phyloP scores from a whole-genome alignment of 2,888 invertebrate genomes.

The Athripsodes cinereus region DNA sequence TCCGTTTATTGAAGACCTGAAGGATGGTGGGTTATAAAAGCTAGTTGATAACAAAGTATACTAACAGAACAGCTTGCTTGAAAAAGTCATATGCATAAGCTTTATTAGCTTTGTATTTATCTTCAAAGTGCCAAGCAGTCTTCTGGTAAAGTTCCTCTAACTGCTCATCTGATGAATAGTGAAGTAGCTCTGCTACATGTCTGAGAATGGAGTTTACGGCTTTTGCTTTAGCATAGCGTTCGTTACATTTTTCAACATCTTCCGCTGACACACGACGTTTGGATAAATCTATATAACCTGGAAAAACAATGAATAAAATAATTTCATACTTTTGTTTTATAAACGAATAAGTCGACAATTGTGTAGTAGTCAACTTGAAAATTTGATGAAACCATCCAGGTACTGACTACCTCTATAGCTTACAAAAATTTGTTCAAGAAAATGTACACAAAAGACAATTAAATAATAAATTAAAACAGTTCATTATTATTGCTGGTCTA shows the following conservation, averaged over 20 bases:
- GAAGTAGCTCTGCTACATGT: constrained; percentile 92
- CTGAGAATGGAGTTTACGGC: constrained; percentile 96
- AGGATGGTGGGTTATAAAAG: too few species aligned
- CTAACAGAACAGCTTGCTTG: constrained; percentile 94
- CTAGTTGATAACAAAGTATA: too few species aligned
- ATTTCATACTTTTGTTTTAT: too few species aligned
- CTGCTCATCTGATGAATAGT: constrained; percentile 86
- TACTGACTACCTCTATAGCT: too few species aligned
- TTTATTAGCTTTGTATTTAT: constrained; percentile 91
- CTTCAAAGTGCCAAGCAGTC: constrained; percentile 98
- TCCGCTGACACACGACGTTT: constrained; percentile 97
- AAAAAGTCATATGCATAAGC: constrained; percentile 97
- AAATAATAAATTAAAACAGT: too few species aligned
- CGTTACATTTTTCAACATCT: constrained; percentile 97
- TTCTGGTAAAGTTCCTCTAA: constrained; percentile 91
- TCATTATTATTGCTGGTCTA: too few species aligned
- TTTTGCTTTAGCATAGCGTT: constrained; percentile 96
- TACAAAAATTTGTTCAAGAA: too few species aligned
- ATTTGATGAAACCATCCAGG: too few species aligned
- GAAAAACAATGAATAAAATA: constrained; percentile 28
- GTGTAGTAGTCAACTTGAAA: too few species aligned
- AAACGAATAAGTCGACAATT: too few species aligned
- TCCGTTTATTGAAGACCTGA: too few species aligned
- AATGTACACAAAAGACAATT: too few species aligned
- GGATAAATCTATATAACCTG: constrained; percentile 97